Percentiles rank a stretch among this genome's conserved stretches.
Evolutionary conservation across 2,113 vertebrate species (phyloP).

Genomic region (Syngnathus floridae): DNA sequence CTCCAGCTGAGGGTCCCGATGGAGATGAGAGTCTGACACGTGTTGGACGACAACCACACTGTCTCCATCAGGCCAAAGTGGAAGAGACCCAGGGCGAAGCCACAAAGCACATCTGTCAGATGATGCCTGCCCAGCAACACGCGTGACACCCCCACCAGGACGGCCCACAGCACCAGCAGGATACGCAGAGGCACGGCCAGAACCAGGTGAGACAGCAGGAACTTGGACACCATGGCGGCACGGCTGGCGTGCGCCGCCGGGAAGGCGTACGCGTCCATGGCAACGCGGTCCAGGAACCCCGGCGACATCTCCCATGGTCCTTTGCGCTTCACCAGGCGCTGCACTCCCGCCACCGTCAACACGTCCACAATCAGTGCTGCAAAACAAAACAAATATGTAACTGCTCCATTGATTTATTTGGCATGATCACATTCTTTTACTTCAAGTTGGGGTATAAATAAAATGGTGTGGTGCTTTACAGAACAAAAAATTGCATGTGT

Average conservation of each 20-base stretch:
- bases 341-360: slow-evolving; percentile 83
- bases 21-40: slow-evolving; percentile 90
- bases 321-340: slow-evolving; percentile 85
- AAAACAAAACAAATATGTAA: not conserved
- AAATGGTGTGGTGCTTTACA: too few species aligned
- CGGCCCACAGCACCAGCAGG: slow-evolving; percentile 89
- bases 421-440: not conserved
- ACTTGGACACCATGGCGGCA: slow-evolving; percentile 90
- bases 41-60: slow-evolving; percentile 89
- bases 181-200: slow-evolving; percentile 88
- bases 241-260: slow-evolving; percentile 88
- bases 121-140: slow-evolving; percentile 90
- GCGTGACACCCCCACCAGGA: slow-evolving; percentile 84
- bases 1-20: slow-evolving; percentile 78
- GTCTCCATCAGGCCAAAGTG: slow-evolving; percentile 91
- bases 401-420: not conserved
- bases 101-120: slow-evolving; percentile 85
- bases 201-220: slow-evolving; percentile 93
- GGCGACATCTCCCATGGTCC: slow-evolving; percentile 85
- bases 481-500: too few species aligned
- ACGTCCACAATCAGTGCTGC: slow-evolving; percentile 87
- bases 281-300: slow-evolving; percentile 81
- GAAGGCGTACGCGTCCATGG: slow-evolving; percentile 92
- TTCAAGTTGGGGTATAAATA: not conserved
- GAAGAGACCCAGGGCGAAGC: slow-evolving; percentile 84